These are phyloP conservation scores for Sicus ferrugineus DNA, from an alignment of 2,888 invertebrate species.

Conservation along the genomic window DNA sequence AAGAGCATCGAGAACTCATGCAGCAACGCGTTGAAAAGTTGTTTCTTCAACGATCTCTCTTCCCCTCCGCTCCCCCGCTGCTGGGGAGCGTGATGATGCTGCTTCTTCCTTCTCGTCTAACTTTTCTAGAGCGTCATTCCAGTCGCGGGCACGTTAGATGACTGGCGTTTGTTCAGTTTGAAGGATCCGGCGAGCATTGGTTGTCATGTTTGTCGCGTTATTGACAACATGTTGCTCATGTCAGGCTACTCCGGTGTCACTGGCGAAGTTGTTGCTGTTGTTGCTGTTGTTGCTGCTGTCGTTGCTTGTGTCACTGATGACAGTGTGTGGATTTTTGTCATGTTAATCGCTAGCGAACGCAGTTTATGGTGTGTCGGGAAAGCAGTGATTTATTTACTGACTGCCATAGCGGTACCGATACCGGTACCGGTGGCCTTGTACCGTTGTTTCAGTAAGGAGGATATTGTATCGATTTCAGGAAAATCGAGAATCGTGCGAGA, in stretches of 20 bases:
- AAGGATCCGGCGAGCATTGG: slow-evolving; percentile 40
- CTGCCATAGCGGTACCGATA: too few relatives aligned
- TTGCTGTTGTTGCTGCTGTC: background rate
- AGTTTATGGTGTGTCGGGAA: too few relatives aligned
- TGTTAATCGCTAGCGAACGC: background rate
- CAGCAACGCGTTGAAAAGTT: slow-evolving; percentile 9
- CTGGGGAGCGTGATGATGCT: too few relatives aligned
- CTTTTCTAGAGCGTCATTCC: background rate
- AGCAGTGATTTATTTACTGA: too few relatives aligned
- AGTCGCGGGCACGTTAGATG: background rate
- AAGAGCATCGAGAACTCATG: slow-evolving; percentile 8
- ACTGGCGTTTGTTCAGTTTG: background rate
- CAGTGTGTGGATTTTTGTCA: slow-evolving; percentile 19
- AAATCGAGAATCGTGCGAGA: too few relatives aligned
- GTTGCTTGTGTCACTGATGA: background rate
- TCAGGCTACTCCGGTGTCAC: slow-evolving; percentile 24
- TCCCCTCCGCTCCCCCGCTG: too few relatives aligned
- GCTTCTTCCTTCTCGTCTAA: background rate
- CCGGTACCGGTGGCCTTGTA: background rate
- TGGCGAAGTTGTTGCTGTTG: background rate
- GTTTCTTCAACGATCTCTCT: background rate
- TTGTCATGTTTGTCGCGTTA: slow-evolving; percentile 45
- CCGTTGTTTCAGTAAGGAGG: background rate
- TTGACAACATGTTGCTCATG: slow-evolving; percentile 42
- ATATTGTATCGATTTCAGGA: too few relatives aligned